A percentile compares a stretch with the other conserved stretches of the same genome.
These are phyloP conservation scores for Cladorhizidae sp. DNA, from an alignment of 37 sponge, comb jelly and placozoan genomes.

Conservation along the genomic window DNA sequence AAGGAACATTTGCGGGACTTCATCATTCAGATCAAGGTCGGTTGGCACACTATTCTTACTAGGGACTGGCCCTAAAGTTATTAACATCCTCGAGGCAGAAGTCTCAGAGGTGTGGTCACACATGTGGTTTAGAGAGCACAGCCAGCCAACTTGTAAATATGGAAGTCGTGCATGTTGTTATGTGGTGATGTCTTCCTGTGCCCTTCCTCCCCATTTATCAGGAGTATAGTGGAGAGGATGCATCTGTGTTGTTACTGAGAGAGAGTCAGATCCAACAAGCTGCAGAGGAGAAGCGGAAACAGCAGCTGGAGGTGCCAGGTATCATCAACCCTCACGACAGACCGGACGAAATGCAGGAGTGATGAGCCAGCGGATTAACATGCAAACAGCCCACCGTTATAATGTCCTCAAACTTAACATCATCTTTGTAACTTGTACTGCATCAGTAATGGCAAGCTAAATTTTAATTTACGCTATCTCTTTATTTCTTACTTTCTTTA, in stretches of 20 bases:
- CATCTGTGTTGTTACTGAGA: slow-evolving; percentile 78
- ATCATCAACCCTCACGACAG: slow-evolving; percentile 98
- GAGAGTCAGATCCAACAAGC: slow-evolving; percentile 85
- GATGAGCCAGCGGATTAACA: too few species aligned
- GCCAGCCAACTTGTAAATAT: background rate
- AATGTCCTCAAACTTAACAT: background rate
- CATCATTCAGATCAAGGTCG: slow-evolving; percentile 94
- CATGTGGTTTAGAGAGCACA: background rate
- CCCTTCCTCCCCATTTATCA: too few species aligned
- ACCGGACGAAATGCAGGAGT: slow-evolving; percentile 91
- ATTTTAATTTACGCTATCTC: background rate
- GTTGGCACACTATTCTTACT: too few species aligned
- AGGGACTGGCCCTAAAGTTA: too few species aligned
- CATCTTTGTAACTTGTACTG: background rate
- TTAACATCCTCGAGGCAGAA: too few species aligned
- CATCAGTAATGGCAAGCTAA: background rate
- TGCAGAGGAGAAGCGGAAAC: slow-evolving; percentile 80
- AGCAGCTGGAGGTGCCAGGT: slow-evolving; percentile 88
- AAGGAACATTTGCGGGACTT: slow-evolving; percentile 96
- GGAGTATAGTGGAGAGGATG: slow-evolving; percentile 88
- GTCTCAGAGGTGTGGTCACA: too few species aligned
- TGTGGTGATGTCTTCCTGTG: too few species aligned
- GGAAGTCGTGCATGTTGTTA: background rate
- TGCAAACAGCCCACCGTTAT: too few species aligned
- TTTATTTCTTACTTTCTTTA: too few species aligned